phyloP scores from a whole-genome alignment of 2,888 invertebrate genomes.

The Antheraea assamensis region DNA sequence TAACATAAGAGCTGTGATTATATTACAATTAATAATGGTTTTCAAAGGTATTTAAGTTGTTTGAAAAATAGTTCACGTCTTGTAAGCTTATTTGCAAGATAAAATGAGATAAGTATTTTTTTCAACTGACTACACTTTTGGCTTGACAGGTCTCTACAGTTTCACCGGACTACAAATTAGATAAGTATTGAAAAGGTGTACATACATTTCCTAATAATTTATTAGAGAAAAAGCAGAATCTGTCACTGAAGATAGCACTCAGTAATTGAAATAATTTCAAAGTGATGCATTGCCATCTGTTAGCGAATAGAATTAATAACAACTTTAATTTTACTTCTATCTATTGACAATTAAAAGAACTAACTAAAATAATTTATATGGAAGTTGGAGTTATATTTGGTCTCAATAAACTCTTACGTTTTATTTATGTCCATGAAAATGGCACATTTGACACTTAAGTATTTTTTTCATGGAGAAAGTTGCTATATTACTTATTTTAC shows the following conservation, averaged over 20 bases:
- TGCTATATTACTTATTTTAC: too few relatives aligned
- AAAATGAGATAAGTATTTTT: background rate
- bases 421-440: too few relatives aligned
- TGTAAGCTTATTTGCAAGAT: background rate
- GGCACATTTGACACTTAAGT: too few relatives aligned
- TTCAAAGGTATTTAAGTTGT: constrained; percentile 10
- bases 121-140: too few relatives aligned
- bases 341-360: constrained; percentile 3
- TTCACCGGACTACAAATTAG: too few relatives aligned
- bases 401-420: too few relatives aligned
- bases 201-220: background rate
- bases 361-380: background rate
- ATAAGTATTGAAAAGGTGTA: background rate
- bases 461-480: too few relatives aligned
- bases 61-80: background rate
- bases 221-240: background rate
- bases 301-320: constrained; percentile 13
- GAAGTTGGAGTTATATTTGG: too few relatives aligned
- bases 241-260: background rate
- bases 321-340: background rate
- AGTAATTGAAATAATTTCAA: background rate
- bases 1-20: background rate
- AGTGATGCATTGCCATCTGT: constrained; percentile 13
- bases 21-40: background rate
- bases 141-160: too few relatives aligned